phyloP scores from a whole-genome alignment of 2,113 vertebrate species.

The Struthio camelus region DNA sequence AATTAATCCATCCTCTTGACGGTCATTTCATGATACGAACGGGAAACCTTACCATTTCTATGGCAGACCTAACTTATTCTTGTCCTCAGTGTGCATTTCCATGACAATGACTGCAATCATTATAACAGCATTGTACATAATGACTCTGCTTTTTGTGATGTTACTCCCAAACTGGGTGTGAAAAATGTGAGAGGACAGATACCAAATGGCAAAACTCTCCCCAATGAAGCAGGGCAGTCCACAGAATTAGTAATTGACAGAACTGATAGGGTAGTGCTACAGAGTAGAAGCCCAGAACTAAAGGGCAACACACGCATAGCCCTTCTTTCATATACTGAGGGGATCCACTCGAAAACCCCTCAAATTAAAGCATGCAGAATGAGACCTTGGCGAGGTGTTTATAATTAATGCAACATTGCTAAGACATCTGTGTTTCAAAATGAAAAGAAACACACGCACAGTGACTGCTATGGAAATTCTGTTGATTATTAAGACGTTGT shows the following conservation, averaged over 20 bases:
- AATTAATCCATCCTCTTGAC: background rate
- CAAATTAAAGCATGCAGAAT: background rate
- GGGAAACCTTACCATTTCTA: background rate
- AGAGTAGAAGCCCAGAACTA: background rate
- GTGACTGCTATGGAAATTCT: background rate
- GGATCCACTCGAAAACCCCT: background rate
- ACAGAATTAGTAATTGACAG: slow-evolving; percentile 13
- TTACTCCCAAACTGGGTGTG: slow-evolving; percentile 8
- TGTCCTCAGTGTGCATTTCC: background rate
- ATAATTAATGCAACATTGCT: background rate
- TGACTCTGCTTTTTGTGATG: slow-evolving; percentile 25
- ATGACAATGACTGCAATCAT: slow-evolving; percentile 13
- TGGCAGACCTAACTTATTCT: background rate
- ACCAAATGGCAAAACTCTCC: slow-evolving; percentile 7
- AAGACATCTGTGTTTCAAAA: background rate
- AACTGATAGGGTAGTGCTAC: background rate
- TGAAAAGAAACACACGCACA: background rate
- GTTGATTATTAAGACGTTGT: background rate
- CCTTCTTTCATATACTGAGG: background rate
- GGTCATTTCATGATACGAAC: background rate
- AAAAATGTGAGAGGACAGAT: slow-evolving; percentile 34
- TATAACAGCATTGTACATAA: background rate
- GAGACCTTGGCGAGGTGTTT: background rate
- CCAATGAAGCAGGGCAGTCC: background rate
- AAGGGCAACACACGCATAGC: background rate